Evolutionary conservation across 2,113 vertebrate species (phyloP).

Genomic region (Catagonus wagneri): DNA sequence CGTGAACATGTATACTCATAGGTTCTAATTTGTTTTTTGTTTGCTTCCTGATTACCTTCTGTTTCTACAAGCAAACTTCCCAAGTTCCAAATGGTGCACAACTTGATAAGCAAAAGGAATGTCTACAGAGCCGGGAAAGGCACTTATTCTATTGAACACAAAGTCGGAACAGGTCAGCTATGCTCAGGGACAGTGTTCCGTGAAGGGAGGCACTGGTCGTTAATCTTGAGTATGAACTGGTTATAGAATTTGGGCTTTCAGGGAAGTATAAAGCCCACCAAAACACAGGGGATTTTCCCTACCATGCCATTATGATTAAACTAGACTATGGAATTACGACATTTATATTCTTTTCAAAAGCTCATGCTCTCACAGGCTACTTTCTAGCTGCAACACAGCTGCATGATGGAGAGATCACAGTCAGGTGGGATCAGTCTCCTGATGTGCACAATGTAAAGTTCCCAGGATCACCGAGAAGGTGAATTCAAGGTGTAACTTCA

Average conservation of each 20-base stretch:
- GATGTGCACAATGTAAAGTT: neutral
- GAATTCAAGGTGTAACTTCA: neutral
- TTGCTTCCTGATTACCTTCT: slow-evolving; percentile 68
- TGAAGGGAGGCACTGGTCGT: neutral
- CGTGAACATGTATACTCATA: neutral
- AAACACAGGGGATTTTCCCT: neutral
- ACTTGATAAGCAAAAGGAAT: neutral
- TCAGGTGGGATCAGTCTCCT: neutral
- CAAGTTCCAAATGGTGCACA: slow-evolving; percentile 57
- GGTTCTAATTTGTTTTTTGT: slow-evolving; percentile 69
- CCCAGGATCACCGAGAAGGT: neutral
- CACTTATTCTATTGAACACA: neutral
- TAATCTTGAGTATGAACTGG: neutral
- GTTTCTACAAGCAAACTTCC: slow-evolving; percentile 63
- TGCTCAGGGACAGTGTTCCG: neutral
- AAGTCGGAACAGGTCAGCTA: neutral
- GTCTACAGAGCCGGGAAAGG: slow-evolving; percentile 5
- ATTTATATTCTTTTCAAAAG: neutral
- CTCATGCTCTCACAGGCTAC: neutral
- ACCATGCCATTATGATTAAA: neutral
- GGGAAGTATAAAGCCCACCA: neutral
- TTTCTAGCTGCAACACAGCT: neutral
- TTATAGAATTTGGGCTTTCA: neutral
- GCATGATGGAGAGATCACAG: neutral
- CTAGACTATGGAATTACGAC: neutral